Base-by-base conservation (phyloP, 2,797 vertebrate genomes). In the Carduelis carduelis region DNA sequence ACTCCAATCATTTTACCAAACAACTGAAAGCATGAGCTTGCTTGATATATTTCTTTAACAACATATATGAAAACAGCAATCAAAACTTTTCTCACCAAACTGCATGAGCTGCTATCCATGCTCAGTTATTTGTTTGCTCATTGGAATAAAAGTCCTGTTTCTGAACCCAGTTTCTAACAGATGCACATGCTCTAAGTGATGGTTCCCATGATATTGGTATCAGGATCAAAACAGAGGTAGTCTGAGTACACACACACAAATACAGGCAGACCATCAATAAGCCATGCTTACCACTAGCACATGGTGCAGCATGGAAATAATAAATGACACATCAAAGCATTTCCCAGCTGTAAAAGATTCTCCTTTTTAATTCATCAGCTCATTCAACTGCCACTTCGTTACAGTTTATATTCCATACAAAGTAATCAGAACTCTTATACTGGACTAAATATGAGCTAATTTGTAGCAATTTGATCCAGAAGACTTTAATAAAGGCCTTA, bases 321-420 rank as follows among this genome's bases (percentile, higher is more conserved):
- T 57, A 71, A 76, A 49, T 30, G 35, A 47, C 68, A 92, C 41
- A 88, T 95, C 90, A 97, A 94, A 96, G 93, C 39, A 3, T 24
- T 61, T 87, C 78, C 90, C 92, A 94, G 92, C 89, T 94, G 89
- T 71, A 85, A 68, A 77, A 89, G 75, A 83, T 78, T 81, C 82
- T 87, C 52, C 26, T 69, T 89, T 75, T 91, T 57, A 89, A 77
- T 69, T 93, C 61, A 47, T 71, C 71, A 78, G 21, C 65, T 93
- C 82, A 77, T 89, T 92, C 84, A 83, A 39, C 53, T 57, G 68
- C 50, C 82, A 60, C 57, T 93, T 83, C 0, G 0, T 70, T 87
- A 56, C 37, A 72, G 66, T 39, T 95, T 32, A 55, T 26, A 94
- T 77, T 78, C 75, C 87, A 77, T 27, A 64, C 28, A 46, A 90